Evolutionary conservation across 1,140 invertebrate species (phyloP).

Genomic region (Penaeus vannamei): DNA sequence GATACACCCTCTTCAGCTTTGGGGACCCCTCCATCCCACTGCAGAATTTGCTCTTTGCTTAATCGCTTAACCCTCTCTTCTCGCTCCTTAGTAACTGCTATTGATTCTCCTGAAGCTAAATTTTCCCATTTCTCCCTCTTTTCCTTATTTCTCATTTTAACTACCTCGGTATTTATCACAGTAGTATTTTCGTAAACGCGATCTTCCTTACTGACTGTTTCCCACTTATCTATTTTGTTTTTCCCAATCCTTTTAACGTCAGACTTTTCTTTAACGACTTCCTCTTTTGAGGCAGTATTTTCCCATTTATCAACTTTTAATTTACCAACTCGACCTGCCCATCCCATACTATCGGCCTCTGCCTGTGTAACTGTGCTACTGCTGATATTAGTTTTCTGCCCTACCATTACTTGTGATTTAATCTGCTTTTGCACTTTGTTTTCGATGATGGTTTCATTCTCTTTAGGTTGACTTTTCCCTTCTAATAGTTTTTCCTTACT

Average conservation of each 20-base stretch:
- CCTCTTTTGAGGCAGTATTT: not conserved
- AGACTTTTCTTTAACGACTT: not conserved
- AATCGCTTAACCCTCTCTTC: constrained; percentile 51
- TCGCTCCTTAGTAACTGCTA: not conserved
- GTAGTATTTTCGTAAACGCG: not conserved
- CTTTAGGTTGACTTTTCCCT: constrained; percentile 2
- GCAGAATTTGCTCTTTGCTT: constrained; percentile 47
- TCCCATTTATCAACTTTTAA: constrained; percentile 40
- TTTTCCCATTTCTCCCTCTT: constrained; percentile 41
- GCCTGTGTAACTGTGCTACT: constrained; percentile 6
- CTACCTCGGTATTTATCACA: not conserved
- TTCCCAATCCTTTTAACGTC: constrained; percentile 17
- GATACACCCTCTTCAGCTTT: not conserved
- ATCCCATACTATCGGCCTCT: not conserved
- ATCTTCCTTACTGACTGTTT: constrained; percentile 2
- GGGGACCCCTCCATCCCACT: constrained; percentile 36
- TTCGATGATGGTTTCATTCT: not conserved
- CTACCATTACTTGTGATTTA: not conserved
- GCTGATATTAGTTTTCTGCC: not conserved
- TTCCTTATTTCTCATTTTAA: constrained; percentile 25
- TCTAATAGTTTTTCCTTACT: constrained; percentile 54
- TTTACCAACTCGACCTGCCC: constrained; percentile 37
- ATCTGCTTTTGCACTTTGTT: not conserved
- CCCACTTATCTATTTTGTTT: constrained; percentile 8
- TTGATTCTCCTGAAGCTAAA: not conserved